Percentiles rank a stretch among this genome's conserved stretches.
Evolutionary conservation across 2,888 invertebrate genomes (phyloP).

Genomic region (Platynereis dumerilii): DNA sequence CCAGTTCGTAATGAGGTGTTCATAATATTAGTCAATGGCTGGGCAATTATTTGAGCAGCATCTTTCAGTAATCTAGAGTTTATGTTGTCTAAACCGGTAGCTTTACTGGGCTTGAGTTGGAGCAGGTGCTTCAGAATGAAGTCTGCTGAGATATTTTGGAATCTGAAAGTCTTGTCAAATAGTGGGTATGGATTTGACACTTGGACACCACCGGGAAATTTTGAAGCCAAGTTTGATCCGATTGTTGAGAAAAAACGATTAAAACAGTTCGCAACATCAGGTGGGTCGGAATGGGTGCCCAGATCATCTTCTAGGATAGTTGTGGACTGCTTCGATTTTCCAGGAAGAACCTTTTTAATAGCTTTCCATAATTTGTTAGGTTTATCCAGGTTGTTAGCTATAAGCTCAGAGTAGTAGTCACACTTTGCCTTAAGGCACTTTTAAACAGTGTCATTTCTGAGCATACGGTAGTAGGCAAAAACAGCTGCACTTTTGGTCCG

Average conservation of each 20-base stretch:
- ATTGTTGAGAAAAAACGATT: neutral
- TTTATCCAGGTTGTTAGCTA: neutral
- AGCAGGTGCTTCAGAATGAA: neutral
- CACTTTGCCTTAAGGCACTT: neutral
- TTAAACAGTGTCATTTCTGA: slow-evolving; percentile 2
- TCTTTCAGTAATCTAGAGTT: neutral
- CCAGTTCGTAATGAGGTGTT: neutral
- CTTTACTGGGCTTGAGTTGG: neutral
- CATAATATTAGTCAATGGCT: too few species aligned
- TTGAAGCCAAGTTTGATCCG: neutral
- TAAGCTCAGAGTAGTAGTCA: slow-evolving; percentile 1
- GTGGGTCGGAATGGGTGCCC: slow-evolving; percentile 5
- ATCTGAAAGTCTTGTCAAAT: slow-evolving; percentile 2
- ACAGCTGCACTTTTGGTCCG: neutral
- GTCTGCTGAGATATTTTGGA: neutral
- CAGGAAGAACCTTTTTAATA: neutral
- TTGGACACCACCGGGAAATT: neutral
- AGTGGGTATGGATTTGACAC: neutral
- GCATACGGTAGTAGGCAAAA: neutral
- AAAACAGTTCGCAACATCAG: slow-evolving; percentile 1
- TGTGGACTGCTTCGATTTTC: neutral
- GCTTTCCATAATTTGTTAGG: slow-evolving; percentile 5
- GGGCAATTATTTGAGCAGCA: too few species aligned
- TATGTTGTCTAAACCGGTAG: slow-evolving; percentile 5
- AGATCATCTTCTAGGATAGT: neutral